phyloP scores from a whole-genome alignment of 2,113 vertebrate species.

The Phrynocephalus versicolor region DNA sequence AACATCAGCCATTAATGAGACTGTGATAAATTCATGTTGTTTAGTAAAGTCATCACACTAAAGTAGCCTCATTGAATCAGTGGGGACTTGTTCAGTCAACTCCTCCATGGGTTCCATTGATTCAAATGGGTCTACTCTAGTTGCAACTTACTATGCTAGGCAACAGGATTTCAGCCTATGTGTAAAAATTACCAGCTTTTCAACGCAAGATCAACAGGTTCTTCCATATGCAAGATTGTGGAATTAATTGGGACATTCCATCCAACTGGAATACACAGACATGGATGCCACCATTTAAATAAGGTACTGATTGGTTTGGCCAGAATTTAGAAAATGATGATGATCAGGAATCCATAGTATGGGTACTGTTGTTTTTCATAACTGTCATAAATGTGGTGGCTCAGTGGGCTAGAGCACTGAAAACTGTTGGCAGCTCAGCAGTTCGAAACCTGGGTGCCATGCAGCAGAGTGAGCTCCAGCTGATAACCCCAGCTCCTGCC shows the following conservation, averaged over 20 bases:
- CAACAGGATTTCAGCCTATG: background rate
- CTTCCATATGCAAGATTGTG: background rate
- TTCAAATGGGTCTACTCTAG: no score
- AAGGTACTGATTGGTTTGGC: background rate
- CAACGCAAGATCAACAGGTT: background rate
- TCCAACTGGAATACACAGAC: background rate
- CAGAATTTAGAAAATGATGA: background rate
- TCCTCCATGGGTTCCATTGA: no score
- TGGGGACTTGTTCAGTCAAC: no score
- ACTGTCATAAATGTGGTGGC: slow-evolving; percentile 43
- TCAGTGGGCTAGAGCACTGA: no score
- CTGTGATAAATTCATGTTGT: no score
- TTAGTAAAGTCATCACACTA: no score
- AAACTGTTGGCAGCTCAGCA: no score
- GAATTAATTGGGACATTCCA: background rate
- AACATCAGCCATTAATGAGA: background rate
- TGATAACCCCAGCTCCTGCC: no score
- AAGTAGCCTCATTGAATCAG: no score
- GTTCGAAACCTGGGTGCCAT: no score
- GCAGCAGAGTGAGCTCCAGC: no score
- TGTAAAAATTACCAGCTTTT: background rate
- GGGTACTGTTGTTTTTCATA: background rate
- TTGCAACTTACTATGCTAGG: no score
- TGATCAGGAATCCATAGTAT: background rate
- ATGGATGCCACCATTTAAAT: background rate